Percentiles rank a stretch among this genome's conserved stretches.
These are phyloP conservation scores for Lamellibrachia luymesi DNA, from an alignment of 1,140 invertebrate genomes.

Conservation along the genomic window DNA sequence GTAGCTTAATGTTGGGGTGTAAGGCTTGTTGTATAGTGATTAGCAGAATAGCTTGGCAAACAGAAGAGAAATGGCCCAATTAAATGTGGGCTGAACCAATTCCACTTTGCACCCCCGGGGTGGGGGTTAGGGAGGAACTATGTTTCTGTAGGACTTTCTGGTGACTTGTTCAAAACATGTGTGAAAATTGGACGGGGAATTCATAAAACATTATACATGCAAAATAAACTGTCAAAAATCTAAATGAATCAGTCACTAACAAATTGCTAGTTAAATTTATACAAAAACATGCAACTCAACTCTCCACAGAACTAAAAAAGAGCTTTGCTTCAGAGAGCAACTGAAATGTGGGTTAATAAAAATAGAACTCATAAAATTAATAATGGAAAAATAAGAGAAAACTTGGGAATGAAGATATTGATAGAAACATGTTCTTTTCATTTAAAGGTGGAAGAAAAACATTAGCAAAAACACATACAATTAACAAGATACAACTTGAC, in stretches of 20 bases:
- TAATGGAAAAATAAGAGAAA: no score
- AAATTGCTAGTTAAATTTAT: neutral
- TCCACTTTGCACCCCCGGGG: neutral
- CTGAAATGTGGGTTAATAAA: neutral
- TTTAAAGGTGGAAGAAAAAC: no score
- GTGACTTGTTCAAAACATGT: neutral
- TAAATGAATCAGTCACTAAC: neutral
- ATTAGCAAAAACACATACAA: no score
- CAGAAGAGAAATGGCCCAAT: neutral
- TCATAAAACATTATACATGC: neutral
- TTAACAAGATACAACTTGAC: no score
- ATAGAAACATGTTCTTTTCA: no score
- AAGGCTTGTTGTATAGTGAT: neutral
- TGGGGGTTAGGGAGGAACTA: neutral
- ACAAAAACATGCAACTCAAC: neutral
- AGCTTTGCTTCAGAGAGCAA: neutral
- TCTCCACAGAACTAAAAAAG: neutral
- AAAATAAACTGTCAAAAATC: neutral
- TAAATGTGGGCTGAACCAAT: neutral
- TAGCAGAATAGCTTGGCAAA: neutral
- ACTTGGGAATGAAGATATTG: neutral
- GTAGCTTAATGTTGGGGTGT: neutral
- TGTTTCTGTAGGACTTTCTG: neutral
- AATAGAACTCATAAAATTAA: no score
- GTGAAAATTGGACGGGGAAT: neutral